Conservation (phyloP, 2,888 invertebrate genomes). For the Ichneumoninae sp. region DNA sequence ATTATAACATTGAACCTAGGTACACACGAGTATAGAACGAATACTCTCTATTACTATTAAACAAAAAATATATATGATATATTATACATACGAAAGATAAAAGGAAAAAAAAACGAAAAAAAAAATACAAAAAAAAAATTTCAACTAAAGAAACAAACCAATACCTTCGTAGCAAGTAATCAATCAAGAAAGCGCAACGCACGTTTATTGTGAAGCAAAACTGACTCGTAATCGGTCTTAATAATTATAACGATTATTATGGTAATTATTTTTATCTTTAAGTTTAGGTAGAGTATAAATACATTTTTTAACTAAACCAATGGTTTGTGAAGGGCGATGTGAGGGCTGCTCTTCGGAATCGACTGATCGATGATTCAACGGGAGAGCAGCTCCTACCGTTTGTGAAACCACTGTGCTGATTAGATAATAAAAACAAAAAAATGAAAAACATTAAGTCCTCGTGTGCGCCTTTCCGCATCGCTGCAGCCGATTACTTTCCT, state of each 20-base stretch:
- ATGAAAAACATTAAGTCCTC: slow-evolving; percentile 19
- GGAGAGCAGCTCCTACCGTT: slow-evolving; percentile 48
- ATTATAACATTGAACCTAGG: slow-evolving; percentile 72
- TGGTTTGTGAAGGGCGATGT: slow-evolving; percentile 48
- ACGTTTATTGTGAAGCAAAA: slow-evolving; percentile 62
- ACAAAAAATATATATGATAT: slow-evolving; percentile 70
- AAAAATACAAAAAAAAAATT: slow-evolving; percentile 55
- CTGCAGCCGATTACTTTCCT: not conserved
- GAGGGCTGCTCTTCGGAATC: slow-evolving; percentile 57
- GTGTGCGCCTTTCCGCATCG: not conserved
- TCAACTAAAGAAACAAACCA: slow-evolving; percentile 71
- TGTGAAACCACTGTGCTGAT: slow-evolving; percentile 73
- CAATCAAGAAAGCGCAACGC: slow-evolving; percentile 69
- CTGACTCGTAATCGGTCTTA: slow-evolving; percentile 71
- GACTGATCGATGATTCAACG: slow-evolving; percentile 36
- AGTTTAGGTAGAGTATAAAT: slow-evolving; percentile 75
- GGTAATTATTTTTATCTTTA: slow-evolving; percentile 73
- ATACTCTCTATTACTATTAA: slow-evolving; percentile 70
- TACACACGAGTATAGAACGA: slow-evolving; percentile 70
- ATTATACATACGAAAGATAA: slow-evolving; percentile 65
- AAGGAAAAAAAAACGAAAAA: slow-evolving; percentile 46
- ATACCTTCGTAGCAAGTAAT: slow-evolving; percentile 74
- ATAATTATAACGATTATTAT: slow-evolving; percentile 69
- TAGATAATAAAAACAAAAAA: slow-evolving; percentile 76
- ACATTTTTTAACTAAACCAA: slow-evolving; percentile 74